Conservation (phyloP, 2,888 invertebrate species). For the Lutraria lutraria region DNA sequence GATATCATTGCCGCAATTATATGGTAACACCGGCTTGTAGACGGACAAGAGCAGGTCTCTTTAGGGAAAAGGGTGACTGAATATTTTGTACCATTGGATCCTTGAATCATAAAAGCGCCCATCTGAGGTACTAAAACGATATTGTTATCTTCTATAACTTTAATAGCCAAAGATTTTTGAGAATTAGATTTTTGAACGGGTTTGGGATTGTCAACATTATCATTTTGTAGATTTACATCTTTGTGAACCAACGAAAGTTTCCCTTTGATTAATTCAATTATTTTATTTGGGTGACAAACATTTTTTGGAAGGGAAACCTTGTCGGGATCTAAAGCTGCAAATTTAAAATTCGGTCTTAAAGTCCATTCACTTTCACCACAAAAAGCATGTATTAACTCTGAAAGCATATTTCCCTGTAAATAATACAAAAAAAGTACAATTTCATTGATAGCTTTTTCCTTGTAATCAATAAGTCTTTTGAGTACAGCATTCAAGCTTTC, state of each 20-base stretch:
- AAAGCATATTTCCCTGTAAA: conserved; percentile 44
- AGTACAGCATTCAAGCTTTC: no score
- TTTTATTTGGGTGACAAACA: conserved; percentile 45
- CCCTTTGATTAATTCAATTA: conserved; percentile 32
- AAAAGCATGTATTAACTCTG: conserved; percentile 43
- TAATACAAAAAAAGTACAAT: conserved; percentile 56
- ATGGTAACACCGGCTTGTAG: neutral
- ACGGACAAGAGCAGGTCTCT: conserved; percentile 45
- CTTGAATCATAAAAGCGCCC: conserved; percentile 53
- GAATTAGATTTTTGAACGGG: neutral
- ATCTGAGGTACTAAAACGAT: no score
- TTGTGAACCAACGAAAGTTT: neutral
- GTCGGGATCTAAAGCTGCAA: conserved; percentile 41
- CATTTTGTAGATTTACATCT: neutral
- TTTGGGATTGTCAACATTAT: no score
- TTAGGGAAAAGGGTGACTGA: conserved; percentile 57
- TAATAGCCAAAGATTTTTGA: conserved; percentile 37
- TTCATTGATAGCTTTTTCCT: conserved; percentile 51
- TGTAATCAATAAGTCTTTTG: conserved; percentile 54
- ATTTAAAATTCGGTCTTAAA: conserved; percentile 8
- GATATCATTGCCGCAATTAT: no score
- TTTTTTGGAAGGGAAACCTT: conserved; percentile 4
- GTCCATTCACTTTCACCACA: no score
- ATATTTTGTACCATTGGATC: conserved; percentile 39
- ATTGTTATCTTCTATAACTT: conserved; percentile 50